phyloP scores from a whole-genome alignment of 2,888 invertebrate species.

The Fragum fragum region DNA sequence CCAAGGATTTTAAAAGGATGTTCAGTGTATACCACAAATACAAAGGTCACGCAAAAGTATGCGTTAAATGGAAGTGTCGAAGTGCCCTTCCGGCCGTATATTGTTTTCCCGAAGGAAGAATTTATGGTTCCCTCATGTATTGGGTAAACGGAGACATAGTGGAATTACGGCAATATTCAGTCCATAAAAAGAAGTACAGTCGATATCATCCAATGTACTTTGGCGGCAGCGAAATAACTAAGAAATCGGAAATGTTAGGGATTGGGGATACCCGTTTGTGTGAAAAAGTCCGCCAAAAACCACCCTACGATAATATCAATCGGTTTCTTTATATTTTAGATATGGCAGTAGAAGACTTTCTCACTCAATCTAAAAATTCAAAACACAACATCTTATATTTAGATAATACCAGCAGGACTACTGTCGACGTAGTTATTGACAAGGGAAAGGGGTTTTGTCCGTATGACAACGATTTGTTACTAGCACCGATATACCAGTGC shows the following conservation, averaged over 20 bases:
- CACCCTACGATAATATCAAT: neutral
- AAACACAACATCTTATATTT: conserved; percentile 13
- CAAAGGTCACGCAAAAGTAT: neutral
- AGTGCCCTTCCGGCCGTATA: neutral
- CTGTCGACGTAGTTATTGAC: neutral
- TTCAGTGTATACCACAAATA: neutral
- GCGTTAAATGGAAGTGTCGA: conserved; percentile 11
- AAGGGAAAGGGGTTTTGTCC: conserved; percentile 26
- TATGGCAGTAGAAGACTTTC: conserved; percentile 16
- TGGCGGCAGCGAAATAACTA: neutral
- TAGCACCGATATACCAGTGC: conserved; percentile 17
- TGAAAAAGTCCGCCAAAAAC: conserved; percentile 4
- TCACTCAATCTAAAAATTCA: conserved; percentile 11
- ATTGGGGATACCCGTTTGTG: conserved; percentile 14
- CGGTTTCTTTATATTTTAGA: conserved; percentile 10
- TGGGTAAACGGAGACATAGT: conserved; percentile 17
- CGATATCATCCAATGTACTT: conserved; percentile 15
- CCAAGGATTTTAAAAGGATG: neutral
- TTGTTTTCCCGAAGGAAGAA: conserved; percentile 1
- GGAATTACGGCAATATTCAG: neutral
- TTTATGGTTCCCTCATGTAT: conserved; percentile 6
- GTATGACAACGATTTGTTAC: neutral
- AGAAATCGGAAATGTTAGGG: neutral
- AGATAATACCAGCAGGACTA: neutral
- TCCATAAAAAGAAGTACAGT: neutral